Base-by-base conservation (phyloP, 2,113 vertebrate genomes). In the Amia ocellicauda region DNA sequence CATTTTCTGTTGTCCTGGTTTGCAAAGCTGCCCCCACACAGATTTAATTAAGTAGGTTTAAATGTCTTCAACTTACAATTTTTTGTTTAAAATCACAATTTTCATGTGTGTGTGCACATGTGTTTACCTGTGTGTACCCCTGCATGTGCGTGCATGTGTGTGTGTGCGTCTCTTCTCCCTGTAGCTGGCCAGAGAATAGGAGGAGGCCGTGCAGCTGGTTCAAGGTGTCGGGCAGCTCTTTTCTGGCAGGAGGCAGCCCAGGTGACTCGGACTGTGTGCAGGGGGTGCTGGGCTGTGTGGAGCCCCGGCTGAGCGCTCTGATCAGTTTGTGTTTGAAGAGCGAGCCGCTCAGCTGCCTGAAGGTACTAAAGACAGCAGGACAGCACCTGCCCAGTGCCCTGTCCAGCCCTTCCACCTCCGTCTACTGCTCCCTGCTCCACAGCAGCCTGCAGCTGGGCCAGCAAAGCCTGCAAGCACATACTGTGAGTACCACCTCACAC, bases 391-490 rank as follows among this genome's bases (percentile, higher is more conserved):
- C 71, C 13, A 64, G 62, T 19, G 45, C 24, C 27, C 47, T 62
- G 66, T 57, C 27, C 19, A 62, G 47, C 3, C 66, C 64, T 11
- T 10, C 31, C 14, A 65, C 49, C 0, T 69, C 78, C 41, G 83
- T 85, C 69, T 55, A 79, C 52, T 69, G 43, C 62, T 2, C 24
- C 1, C 3, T 77, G 20, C 74, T 82, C 57, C 69, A 63, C 10
- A 70, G 73, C 1, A 7, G 57, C 61, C 3, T 76, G 60, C 69
- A 78, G 19, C 69, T 72, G 60, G 60, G 74, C 69, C 78, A 81
- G 57, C 69, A 56, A 65, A 79, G 14, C 79, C 77, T 80, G 71
- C 70, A 74, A 64, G 78, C 65, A 16, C 65, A 19, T 63, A 72
- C 81, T 0, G 73, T 80, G 67, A 82, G 79, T 78, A 14, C 9